These are phyloP conservation scores for Anisognathus igniventris DNA, from an alignment of 2,797 vertebrate genomes.

Conservation along the genomic window DNA sequence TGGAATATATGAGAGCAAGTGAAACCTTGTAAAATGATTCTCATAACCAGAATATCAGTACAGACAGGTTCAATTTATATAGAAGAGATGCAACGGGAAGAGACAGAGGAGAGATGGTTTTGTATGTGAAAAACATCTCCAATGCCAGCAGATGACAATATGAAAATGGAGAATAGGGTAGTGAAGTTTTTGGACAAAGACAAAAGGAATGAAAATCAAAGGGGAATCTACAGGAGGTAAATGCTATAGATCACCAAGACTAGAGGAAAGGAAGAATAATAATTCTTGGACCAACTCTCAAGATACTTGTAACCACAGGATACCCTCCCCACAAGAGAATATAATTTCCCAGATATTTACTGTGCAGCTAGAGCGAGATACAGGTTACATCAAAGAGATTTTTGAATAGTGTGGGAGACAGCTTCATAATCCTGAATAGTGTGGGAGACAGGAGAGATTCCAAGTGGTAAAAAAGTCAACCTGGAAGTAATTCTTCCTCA, in stretches of 20 bases:
- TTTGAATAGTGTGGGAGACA: conserved; percentile 58
- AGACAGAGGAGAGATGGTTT: conserved; percentile 23
- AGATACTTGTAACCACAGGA: conserved; percentile 64
- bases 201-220: conserved; percentile 68
- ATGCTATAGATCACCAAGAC: conserved; percentile 50
- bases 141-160: conserved; percentile 56
- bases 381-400: conserved; percentile 58
- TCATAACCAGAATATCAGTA: conserved; percentile 67
- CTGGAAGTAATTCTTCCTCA: conserved; percentile 66
- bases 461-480: conserved; percentile 54
- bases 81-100: conserved; percentile 20
- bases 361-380: conserved; percentile 31
- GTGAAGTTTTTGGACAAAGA: conserved; percentile 66
- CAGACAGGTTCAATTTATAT: conserved; percentile 59
- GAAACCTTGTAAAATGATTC: conserved; percentile 57
- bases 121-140: conserved; percentile 48
- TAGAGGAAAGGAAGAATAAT: conserved; percentile 56
- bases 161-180: conserved; percentile 59
- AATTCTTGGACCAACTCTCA: conserved; percentile 59
- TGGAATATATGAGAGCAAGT: conserved; percentile 35
- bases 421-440: conserved; percentile 58
- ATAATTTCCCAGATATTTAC: conserved; percentile 63
- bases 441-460: conserved; percentile 58
- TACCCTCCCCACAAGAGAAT: conserved; percentile 40
- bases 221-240: conserved; percentile 59